Conservation (phyloP, 2,888 invertebrate species). For the Esperia sulphurella region DNA sequence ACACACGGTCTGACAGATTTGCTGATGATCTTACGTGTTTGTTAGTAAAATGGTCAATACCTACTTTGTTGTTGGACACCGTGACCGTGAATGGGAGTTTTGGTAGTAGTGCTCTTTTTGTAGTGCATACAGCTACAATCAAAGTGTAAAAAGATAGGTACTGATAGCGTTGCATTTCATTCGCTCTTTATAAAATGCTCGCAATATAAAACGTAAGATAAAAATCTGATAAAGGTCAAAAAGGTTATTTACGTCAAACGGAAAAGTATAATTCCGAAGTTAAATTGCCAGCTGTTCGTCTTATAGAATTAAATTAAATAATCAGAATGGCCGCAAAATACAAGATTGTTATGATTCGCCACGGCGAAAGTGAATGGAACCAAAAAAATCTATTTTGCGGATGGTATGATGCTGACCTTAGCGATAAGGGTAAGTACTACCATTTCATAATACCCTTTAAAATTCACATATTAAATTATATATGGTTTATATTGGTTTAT, state of each 20-base stretch:
- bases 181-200: not conserved
- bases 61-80: no score
- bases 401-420: slow-evolving; percentile 85
- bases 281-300: slow-evolving; percentile 23
- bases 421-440: slow-evolving; percentile 79
- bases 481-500: no score
- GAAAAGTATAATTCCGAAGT: slow-evolving; percentile 11
- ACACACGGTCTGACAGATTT: no score
- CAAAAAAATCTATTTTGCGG: slow-evolving; percentile 86
- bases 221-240: slow-evolving; percentile 34
- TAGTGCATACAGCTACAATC: no score
- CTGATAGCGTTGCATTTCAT: not conserved
- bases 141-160: no score
- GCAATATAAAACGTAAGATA: not conserved
- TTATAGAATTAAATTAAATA: slow-evolving; percentile 7
- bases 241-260: slow-evolving; percentile 53
- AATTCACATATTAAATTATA: not conserved
- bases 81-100: no score
- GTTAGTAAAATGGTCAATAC: no score
- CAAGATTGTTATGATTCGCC: slow-evolving; percentile 86
- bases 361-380: slow-evolving; percentile 88
- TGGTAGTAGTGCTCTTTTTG: no score
- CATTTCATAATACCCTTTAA: no score
- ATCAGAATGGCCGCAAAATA: slow-evolving; percentile 67
- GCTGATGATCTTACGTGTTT: no score